These are phyloP conservation scores for Ceratotherium simum DNA, from an alignment of 2,113 vertebrate species.

Conservation along the genomic window DNA sequence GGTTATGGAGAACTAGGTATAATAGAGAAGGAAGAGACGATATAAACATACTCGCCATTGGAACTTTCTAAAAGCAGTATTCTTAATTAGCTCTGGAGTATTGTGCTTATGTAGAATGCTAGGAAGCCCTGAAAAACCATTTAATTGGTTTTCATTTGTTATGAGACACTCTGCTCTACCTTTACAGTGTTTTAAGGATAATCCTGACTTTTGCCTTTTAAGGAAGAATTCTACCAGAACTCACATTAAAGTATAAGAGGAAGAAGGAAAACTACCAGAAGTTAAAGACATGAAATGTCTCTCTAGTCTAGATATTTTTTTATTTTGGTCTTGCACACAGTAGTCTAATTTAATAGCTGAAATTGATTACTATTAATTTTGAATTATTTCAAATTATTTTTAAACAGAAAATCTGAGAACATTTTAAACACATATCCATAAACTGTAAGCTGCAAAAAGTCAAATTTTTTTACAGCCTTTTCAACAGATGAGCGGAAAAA, in stretches of 20 bases:
- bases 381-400: slow-evolving; percentile 50
- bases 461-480: background rate
- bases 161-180: background rate
- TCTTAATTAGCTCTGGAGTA: slow-evolving; percentile 58
- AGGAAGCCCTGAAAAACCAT: slow-evolving; percentile 43
- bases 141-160: slow-evolving; percentile 51
- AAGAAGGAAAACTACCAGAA: background rate
- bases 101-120: slow-evolving; percentile 66
- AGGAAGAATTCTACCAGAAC: background rate
- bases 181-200: background rate
- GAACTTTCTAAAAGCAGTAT: slow-evolving; percentile 15
- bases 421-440: background rate
- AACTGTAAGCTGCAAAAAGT: background rate
- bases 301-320: background rate
- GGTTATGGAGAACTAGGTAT: background rate
- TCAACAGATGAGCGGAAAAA: background rate
- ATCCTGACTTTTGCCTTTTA: slow-evolving; percentile 35
- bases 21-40: slow-evolving; percentile 1
- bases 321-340: background rate
- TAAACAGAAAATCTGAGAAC: slow-evolving; percentile 7
- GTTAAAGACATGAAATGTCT: background rate
- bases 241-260: background rate
- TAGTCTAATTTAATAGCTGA: background rate
- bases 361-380: slow-evolving; percentile 12
- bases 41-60: background rate